Percentiles rank a stretch among this genome's conserved stretches.
These are phyloP conservation scores for Sylvilagus bachmani DNA, from an alignment of 2,113 vertebrate species.

Conservation along the genomic window DNA sequence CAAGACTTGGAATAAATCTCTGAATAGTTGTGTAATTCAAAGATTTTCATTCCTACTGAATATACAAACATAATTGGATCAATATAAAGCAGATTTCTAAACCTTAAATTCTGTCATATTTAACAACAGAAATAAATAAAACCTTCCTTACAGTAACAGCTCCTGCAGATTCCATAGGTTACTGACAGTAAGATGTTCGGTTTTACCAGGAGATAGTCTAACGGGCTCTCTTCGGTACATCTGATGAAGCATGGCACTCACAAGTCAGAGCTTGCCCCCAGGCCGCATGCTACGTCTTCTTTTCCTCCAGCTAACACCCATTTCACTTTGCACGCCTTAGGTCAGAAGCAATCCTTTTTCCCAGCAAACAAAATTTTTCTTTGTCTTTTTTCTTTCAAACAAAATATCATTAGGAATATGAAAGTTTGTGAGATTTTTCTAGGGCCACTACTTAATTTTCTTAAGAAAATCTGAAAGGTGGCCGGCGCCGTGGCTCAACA, in stretches of 20 bases:
- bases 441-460: slow-evolving; percentile 26
- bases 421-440: slow-evolving; percentile 6
- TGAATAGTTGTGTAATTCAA: slow-evolving; percentile 30
- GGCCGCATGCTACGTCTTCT: background rate
- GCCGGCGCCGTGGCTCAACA: no score
- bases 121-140: slow-evolving; percentile 15
- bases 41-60: background rate
- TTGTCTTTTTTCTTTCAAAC: background rate
- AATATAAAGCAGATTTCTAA: slow-evolving; percentile 6
- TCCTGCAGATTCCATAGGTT: background rate
- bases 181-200: background rate
- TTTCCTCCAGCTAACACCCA: background rate
- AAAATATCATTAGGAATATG: background rate
- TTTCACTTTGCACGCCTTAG: background rate
- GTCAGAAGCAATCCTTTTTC: background rate
- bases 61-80: slow-evolving; percentile 5
- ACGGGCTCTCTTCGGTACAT: no score
- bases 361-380: slow-evolving; percentile 20
- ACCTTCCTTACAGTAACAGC: background rate
- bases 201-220: background rate
- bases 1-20: background rate
- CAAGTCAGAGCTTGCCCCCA: background rate
- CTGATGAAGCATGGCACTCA: background rate
- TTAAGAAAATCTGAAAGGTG: background rate
- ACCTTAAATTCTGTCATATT: background rate